Percentiles rank a stretch among this genome's conserved stretches.
These are phyloP conservation scores for Cryptomyrus ogoouensis DNA, from an alignment of 2,113 vertebrate genomes.

Conservation along the genomic window DNA sequence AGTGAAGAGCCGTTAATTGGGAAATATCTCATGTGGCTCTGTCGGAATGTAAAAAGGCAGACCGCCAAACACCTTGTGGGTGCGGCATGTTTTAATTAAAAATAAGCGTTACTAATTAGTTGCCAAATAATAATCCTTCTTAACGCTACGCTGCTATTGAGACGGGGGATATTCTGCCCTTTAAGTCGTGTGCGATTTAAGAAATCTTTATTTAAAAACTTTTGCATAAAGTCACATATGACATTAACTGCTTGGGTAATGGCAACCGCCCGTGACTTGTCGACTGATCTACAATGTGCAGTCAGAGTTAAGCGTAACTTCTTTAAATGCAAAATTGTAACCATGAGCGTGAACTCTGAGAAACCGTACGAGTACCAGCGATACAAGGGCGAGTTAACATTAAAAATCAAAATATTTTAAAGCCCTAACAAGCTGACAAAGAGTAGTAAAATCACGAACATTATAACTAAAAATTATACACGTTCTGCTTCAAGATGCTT, in stretches of 20 bases:
- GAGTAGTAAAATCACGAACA: background rate
- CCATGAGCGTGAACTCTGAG: background rate
- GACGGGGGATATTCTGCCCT: background rate
- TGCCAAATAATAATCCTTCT: background rate
- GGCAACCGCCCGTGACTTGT: background rate
- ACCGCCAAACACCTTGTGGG: slow-evolving; percentile 1
- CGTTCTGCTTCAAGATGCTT: background rate
- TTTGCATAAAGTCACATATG: background rate
- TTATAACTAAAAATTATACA: background rate
- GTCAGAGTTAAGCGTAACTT: background rate
- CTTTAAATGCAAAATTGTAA: background rate
- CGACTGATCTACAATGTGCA: background rate
- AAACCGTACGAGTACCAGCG: background rate
- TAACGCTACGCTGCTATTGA: background rate
- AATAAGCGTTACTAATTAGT: slow-evolving; percentile 16
- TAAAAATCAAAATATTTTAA: background rate
- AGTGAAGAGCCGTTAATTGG: background rate
- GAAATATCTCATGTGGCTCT: background rate
- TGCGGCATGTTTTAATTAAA: slow-evolving; percentile 22
- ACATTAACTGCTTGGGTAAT: background rate
- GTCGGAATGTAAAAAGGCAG: slow-evolving; percentile 6
- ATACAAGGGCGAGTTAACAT: background rate
- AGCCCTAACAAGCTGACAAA: background rate
- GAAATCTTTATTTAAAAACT: background rate
- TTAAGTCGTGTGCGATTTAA: background rate